These are phyloP conservation scores for Piscicola geometra DNA, from an alignment of 2,888 invertebrate genomes.

Conservation along the genomic window DNA sequence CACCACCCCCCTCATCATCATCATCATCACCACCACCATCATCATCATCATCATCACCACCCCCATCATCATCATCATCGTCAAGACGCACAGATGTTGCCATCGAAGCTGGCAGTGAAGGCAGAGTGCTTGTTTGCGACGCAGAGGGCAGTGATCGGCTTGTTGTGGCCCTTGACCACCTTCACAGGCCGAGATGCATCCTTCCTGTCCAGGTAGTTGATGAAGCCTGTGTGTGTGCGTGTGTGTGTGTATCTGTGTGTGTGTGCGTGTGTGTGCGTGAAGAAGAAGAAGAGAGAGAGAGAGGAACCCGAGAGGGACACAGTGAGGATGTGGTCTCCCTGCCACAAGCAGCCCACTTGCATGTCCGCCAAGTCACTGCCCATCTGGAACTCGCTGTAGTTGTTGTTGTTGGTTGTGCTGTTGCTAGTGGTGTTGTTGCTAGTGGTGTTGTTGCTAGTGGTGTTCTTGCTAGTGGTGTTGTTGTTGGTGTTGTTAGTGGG, in stretches of 20 bases:
- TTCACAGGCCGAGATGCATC: constrained; percentile 75
- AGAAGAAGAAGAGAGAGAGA: neutral
- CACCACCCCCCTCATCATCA: neutral
- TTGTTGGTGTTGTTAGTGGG: too few relatives aligned
- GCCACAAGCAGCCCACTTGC: constrained; percentile 91
- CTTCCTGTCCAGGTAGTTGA: constrained; percentile 83
- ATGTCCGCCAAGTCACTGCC: constrained; percentile 53
- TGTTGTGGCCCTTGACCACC: constrained; percentile 91
- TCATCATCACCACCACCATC: neutral
- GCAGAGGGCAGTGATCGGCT: constrained; percentile 86
- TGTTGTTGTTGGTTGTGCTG: neutral
- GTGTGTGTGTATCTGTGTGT: neutral
- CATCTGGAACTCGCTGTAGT: constrained; percentile 38
- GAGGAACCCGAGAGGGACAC: constrained; percentile 79
- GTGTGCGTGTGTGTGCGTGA: too few relatives aligned
- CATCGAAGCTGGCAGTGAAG: constrained; percentile 90
- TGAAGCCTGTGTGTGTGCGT: constrained; percentile 59
- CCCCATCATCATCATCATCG: too few relatives aligned
- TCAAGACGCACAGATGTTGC: constrained; percentile 66
- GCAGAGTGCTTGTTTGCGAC: constrained; percentile 65
- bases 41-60: neutral
- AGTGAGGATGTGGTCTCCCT: constrained; percentile 77
- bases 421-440: too few relatives aligned
- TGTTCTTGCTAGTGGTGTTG: too few relatives aligned
- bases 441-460: too few relatives aligned